Evolutionary conservation across 1,140 invertebrate species (phyloP).

Genomic region (Drosophila melanica): DNA sequence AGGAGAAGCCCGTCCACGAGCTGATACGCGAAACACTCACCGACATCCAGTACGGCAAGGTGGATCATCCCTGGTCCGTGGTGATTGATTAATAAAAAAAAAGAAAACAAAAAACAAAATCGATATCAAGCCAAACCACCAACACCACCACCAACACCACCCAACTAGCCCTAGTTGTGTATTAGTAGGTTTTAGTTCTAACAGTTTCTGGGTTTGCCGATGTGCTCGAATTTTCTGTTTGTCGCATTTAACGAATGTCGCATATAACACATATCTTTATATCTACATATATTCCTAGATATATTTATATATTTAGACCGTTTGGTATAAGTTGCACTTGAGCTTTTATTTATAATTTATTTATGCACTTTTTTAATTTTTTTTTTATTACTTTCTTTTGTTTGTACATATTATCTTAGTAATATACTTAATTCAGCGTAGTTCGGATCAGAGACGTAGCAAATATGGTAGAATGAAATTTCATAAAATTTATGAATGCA

Average conservation of each 20-base stretch:
- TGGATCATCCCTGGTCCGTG: slow-evolving; percentile 91
- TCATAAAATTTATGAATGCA: slow-evolving; percentile 42
- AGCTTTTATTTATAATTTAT: slow-evolving; percentile 56
- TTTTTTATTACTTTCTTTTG: slow-evolving; percentile 16
- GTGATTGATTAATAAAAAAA: slow-evolving; percentile 69
- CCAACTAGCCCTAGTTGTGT: slow-evolving; percentile 47
- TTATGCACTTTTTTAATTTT: slow-evolving; percentile 30
- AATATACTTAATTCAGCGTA: slow-evolving; percentile 21
- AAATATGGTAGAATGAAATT: slow-evolving; percentile 12
- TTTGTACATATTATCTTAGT: slow-evolving; percentile 22
- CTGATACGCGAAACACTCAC: slow-evolving; percentile 89
- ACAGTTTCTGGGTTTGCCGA: slow-evolving; percentile 52
- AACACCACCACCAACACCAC: not conserved
- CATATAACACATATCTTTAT: slow-evolving; percentile 34
- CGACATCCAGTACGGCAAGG: slow-evolving; percentile 94
- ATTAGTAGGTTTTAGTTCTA: slow-evolving; percentile 72
- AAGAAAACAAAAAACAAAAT: not conserved
- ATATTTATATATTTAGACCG: slow-evolving; percentile 29
- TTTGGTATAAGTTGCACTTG: slow-evolving; percentile 38
- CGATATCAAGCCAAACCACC: not conserved
- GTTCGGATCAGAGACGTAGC: slow-evolving; percentile 15
- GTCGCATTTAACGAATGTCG: slow-evolving; percentile 52
- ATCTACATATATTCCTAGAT: slow-evolving; percentile 19
- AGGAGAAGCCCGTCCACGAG: slow-evolving; percentile 88
- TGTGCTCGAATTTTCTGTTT: slow-evolving; percentile 72